Conservation (phyloP, 2,797 vertebrate genomes). For the Oreortyx pictus region DNA sequence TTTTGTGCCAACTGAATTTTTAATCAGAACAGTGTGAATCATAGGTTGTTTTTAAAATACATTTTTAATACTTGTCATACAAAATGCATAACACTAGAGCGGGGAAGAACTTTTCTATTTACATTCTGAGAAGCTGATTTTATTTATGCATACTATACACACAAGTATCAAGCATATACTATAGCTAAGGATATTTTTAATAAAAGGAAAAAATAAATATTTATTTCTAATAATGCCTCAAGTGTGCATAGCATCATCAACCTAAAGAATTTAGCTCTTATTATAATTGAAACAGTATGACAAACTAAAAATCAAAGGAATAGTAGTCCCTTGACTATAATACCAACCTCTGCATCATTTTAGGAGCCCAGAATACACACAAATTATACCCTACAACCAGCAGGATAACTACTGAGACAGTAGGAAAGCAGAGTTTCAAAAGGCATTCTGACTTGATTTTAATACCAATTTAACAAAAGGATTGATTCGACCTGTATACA, state of each 20-base stretch:
- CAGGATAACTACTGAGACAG: not conserved
- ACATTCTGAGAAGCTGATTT: slow-evolving; percentile 35
- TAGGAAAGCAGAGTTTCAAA: not conserved
- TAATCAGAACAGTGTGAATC: slow-evolving; percentile 63
- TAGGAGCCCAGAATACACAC: not conserved
- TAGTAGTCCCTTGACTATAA: not conserved
- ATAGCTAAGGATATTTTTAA: not conserved
- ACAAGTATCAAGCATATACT: not conserved
- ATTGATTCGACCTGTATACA: not conserved
- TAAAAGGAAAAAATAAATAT: not conserved
- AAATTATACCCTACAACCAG: not conserved
- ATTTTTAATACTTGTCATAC: slow-evolving; percentile 62
- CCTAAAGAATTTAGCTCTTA: not conserved
- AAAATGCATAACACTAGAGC: slow-evolving; percentile 56
- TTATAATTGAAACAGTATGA: not conserved
- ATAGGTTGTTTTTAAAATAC: slow-evolving; percentile 73
- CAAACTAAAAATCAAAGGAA: not conserved
- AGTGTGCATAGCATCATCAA: not conserved
- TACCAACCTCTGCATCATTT: not conserved
- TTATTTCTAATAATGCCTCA: not conserved
- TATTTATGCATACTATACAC: slow-evolving; percentile 12
- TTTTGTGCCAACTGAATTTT: slow-evolving; percentile 62
- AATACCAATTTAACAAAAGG: not conserved
- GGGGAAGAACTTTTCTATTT: slow-evolving; percentile 54
- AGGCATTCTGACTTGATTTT: not conserved